Conservation (phyloP, 2,113 vertebrate species). For the Gambusia affinis region DNA sequence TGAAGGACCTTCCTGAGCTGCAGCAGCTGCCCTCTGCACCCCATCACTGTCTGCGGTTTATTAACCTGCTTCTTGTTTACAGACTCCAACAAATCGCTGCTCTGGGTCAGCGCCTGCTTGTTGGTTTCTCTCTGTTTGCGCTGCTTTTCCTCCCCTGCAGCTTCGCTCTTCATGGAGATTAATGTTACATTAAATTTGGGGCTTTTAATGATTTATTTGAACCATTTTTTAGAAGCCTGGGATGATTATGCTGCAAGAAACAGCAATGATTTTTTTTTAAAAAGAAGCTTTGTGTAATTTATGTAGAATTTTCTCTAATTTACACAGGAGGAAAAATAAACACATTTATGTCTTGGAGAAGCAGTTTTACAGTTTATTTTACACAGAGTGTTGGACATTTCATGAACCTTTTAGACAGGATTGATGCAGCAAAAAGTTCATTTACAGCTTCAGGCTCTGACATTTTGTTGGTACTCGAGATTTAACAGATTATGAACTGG, state of each 20-base stretch:
- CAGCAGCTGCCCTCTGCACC: background rate
- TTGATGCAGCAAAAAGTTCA: too few relatives aligned
- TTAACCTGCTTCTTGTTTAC: background rate
- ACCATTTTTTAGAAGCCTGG: background rate
- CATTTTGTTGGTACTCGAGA: too few relatives aligned
- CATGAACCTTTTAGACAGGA: too few relatives aligned
- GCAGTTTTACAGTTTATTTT: too few relatives aligned
- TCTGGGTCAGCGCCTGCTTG: background rate
- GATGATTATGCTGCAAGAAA: background rate
- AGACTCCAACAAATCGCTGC: background rate
- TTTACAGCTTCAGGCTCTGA: too few relatives aligned
- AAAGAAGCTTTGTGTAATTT: too few relatives aligned
- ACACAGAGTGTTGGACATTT: too few relatives aligned
- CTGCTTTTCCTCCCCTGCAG: background rate
- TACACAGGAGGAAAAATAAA: too few relatives aligned
- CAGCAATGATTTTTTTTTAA: too few relatives aligned
- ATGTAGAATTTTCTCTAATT: too few relatives aligned
- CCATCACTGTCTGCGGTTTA: background rate
- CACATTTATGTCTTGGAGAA: too few relatives aligned
- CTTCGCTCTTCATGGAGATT: background rate
- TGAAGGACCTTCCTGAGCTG: background rate
- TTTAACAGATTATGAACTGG: too few relatives aligned
- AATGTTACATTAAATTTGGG: background rate
- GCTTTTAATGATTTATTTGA: background rate
- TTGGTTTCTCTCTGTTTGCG: background rate